Evolutionary conservation across 2,888 invertebrate genomes (phyloP).

Genomic region (Dynastes hyllus): DNA sequence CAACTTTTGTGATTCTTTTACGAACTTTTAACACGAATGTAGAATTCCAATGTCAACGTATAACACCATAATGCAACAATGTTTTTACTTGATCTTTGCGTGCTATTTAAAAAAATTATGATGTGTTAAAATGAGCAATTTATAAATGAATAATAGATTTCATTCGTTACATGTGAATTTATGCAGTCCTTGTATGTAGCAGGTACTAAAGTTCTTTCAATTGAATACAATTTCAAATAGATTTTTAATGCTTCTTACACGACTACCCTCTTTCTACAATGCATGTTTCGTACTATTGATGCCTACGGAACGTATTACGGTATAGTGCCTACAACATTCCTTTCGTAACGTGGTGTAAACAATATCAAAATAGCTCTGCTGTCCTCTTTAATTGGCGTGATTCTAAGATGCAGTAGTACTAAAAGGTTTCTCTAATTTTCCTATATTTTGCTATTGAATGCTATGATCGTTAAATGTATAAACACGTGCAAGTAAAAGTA

Average conservation of each 20-base stretch:
- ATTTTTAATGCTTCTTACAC: too few relatives aligned
- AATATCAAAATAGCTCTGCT: slow-evolving; percentile 23
- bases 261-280: too few relatives aligned
- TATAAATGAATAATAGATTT: slow-evolving; percentile 17
- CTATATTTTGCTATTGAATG: not conserved
- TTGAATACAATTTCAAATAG: not conserved
- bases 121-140: slow-evolving; percentile 14
- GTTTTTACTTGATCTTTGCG: not conserved
- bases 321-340: not conserved
- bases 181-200: not conserved
- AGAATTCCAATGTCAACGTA: not conserved
- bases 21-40: not conserved
- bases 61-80: not conserved
- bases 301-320: not conserved
- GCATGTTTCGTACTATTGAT: not conserved
- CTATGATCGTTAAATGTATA: too few relatives aligned
- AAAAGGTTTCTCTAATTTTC: slow-evolving; percentile 25
- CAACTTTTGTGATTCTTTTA: not conserved
- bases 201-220: not conserved
- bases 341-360: slow-evolving; percentile 17
- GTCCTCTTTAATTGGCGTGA: slow-evolving; percentile 4
- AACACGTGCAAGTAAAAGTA: too few relatives aligned
- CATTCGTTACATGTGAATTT: not conserved
- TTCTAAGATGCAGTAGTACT: not conserved
- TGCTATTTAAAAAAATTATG: slow-evolving; percentile 3